Percentiles rank a stretch among this genome's conserved stretches.
Evolutionary conservation across 2,113 vertebrate species (phyloP).

Genomic region (Nettapus auritus): DNA sequence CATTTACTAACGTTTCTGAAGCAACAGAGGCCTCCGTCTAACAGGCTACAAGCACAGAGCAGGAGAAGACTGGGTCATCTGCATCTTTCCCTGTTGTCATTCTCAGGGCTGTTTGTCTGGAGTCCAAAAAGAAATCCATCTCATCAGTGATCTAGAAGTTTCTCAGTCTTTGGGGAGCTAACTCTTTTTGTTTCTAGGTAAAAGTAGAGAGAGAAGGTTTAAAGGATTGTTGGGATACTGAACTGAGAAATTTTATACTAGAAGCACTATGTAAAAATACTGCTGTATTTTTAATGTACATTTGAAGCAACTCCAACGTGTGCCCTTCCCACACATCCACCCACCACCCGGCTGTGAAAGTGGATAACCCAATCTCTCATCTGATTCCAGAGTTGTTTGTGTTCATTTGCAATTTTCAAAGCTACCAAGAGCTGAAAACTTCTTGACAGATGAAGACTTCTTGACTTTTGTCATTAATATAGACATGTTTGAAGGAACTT

Average conservation of each 20-base stretch:
- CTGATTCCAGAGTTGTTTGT: background rate
- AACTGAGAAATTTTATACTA: background rate
- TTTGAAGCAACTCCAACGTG: background rate
- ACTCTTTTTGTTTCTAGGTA: background rate
- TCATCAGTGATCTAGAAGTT: background rate
- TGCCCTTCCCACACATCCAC: slow-evolving; percentile 19
- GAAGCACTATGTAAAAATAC: background rate
- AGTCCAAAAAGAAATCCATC: background rate
- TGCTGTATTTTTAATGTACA: background rate
- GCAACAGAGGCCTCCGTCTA: background rate
- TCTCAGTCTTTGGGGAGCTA: background rate
- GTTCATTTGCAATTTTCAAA: background rate
- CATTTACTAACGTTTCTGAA: background rate
- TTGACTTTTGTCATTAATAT: background rate
- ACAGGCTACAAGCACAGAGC: background rate
- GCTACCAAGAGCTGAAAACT: background rate
- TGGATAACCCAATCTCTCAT: background rate
- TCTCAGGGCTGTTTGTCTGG: background rate
- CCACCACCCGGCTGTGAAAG: slow-evolving; percentile 7
- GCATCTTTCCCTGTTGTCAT: background rate
- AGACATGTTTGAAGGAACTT: background rate
- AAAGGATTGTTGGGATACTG: background rate
- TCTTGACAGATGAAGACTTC: background rate
- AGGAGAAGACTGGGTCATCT: background rate
- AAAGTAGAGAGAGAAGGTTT: background rate